Percentiles rank a stretch among this genome's conserved stretches.
phyloP scores from a whole-genome alignment of 1,140 invertebrate genomes.

The Drosophila pectinifera region DNA sequence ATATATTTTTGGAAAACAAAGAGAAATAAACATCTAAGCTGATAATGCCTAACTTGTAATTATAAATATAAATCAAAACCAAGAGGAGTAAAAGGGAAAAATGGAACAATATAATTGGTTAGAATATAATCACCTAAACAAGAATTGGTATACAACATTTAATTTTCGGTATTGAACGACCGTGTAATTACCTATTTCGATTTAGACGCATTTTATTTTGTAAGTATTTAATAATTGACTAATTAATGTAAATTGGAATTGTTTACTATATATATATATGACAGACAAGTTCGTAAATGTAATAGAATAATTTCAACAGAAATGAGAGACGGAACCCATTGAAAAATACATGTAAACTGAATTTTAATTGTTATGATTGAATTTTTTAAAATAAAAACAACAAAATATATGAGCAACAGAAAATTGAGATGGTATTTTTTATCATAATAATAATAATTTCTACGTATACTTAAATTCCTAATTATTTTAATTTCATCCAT shows the following conservation, averaged over 20 bases:
- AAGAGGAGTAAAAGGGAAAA: constrained; percentile 6
- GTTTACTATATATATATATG: constrained; percentile 59
- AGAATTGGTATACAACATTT: constrained; percentile 34
- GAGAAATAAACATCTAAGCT: constrained; percentile 26
- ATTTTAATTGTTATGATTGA: constrained; percentile 75
- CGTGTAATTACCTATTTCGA: constrained; percentile 58
- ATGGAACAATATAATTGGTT: constrained; percentile 56
- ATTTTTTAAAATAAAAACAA: constrained; percentile 66
- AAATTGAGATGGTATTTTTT: neutral
- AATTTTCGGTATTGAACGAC: constrained; percentile 28
- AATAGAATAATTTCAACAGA: constrained; percentile 69
- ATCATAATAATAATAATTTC: no score
- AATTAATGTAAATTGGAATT: constrained; percentile 62
- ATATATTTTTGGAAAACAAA: constrained; percentile 66
- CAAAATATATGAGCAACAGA: constrained; percentile 34
- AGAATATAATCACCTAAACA: constrained; percentile 54
- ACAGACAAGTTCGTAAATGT: constrained; percentile 57
- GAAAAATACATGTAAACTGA: constrained; percentile 35
- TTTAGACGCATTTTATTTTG: constrained; percentile 80
- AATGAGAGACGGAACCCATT: constrained; percentile 28
- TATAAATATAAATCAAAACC: constrained; percentile 33
- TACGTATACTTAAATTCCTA: no score
- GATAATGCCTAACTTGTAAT: constrained; percentile 35
- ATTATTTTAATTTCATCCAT: no score
- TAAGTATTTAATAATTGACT: constrained; percentile 74